A percentile compares a stretch with the other conserved stretches of the same genome.
Evolutionary conservation across 2,888 invertebrate species (phyloP).

Genomic region (Ophioninae sp.): DNA sequence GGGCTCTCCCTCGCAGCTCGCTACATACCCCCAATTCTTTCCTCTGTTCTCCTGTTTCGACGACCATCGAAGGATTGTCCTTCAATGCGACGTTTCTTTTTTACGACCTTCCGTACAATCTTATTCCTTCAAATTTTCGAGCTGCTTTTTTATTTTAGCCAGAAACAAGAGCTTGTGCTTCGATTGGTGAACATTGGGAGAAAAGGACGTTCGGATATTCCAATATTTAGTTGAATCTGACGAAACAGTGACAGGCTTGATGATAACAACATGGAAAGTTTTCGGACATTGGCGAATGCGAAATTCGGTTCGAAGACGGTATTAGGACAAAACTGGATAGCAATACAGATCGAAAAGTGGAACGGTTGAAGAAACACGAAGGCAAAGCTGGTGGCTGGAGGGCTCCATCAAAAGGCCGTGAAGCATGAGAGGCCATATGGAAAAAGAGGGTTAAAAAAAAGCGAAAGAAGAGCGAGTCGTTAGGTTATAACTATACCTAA

Average conservation of each 20-base stretch:
- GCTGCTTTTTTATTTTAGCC: too few relatives aligned
- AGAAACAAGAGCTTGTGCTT: too few relatives aligned
- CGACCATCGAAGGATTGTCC: constrained; percentile 42
- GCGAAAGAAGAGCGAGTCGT: constrained; percentile 14
- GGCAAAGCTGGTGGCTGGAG: constrained; percentile 51
- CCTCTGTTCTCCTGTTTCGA: constrained; percentile 40
- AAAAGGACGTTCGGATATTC: too few relatives aligned
- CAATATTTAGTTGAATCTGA: too few relatives aligned
- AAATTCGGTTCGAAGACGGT: constrained; percentile 17
- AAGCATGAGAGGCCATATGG: constrained; percentile 43
- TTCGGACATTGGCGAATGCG: constrained; percentile 8
- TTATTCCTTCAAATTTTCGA: too few relatives aligned
- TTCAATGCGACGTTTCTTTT: too few relatives aligned
- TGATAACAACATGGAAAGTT: neutral
- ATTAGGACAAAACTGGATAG: neutral
- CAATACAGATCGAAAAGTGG: constrained; percentile 18
- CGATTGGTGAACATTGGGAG: too few relatives aligned
- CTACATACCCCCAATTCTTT: constrained; percentile 14
- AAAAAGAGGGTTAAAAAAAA: constrained; percentile 39
- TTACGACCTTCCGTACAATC: too few relatives aligned
- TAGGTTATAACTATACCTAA: constrained; percentile 37
- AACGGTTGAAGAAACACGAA: constrained; percentile 48
- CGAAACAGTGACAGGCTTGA: neutral
- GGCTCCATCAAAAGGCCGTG: constrained; percentile 54
- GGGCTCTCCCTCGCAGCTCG: constrained; percentile 31